A percentile compares a stretch with the other conserved stretches of the same genome.
phyloP scores from a whole-genome alignment of 2,888 invertebrate species.

The Antitype chi region DNA sequence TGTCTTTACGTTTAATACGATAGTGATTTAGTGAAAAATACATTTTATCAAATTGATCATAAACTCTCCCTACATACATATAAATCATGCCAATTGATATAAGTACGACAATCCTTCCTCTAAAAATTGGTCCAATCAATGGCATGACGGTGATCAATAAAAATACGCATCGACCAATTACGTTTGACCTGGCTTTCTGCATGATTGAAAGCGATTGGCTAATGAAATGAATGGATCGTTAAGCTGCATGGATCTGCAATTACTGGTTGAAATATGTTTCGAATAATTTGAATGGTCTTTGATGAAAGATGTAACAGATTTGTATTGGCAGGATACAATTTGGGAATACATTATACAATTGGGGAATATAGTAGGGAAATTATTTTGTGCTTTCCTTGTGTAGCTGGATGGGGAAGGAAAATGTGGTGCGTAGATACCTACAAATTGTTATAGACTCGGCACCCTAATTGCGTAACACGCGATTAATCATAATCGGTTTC shows the following conservation, averaged over 20 bases:
- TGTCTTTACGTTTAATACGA: background rate
- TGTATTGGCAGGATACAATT: background rate
- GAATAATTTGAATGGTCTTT: constrained; percentile 28
- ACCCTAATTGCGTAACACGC: too few relatives aligned
- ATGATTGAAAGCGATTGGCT: constrained; percentile 54
- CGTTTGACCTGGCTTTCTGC: constrained; percentile 51
- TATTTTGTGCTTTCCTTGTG: background rate
- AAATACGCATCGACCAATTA: constrained; percentile 61
- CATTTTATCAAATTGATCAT: background rate
- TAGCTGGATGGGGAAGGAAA: too few relatives aligned
- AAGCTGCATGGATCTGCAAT: constrained; percentile 39
- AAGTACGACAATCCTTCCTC: constrained; percentile 18
- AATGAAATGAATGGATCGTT: constrained; percentile 51
- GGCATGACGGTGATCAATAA: constrained; percentile 48
- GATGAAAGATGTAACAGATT: constrained; percentile 28
- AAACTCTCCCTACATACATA: background rate
- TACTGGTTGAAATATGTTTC: constrained; percentile 43
- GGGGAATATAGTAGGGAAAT: too few relatives aligned
- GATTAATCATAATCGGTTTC: too few relatives aligned
- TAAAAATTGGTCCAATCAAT: constrained; percentile 53
- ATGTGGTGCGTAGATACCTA: background rate
- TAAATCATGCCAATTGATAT: constrained; percentile 24
- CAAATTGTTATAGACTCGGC: too few relatives aligned
- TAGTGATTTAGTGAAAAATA: background rate
- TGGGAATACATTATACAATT: background rate